phyloP scores from a whole-genome alignment of 1,140 invertebrate genomes.

The Maniola jurtina region DNA sequence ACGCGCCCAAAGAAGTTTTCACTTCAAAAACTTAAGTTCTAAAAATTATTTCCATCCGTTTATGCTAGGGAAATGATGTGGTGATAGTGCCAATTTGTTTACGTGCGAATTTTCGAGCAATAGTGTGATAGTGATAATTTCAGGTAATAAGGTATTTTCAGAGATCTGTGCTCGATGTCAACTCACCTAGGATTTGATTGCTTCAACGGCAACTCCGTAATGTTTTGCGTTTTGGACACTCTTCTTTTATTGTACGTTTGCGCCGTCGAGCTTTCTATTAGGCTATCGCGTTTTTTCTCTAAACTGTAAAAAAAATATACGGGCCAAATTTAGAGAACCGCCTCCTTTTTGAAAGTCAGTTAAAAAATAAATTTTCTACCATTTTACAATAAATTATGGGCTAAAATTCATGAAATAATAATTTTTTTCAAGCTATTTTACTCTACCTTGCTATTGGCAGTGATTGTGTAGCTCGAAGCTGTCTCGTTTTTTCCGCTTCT shows the following conservation, averaged over 20 bases:
- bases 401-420: background rate
- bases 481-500: slow-evolving; percentile 62
- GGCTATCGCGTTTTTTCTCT: slow-evolving; percentile 73
- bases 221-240: slow-evolving; percentile 77
- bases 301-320: no score
- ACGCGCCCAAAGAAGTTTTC: no score
- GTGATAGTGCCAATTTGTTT: no score
- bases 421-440: background rate
- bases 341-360: no score
- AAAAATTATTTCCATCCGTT: no score
- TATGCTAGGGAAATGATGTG: no score
- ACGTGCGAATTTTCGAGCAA: no score
- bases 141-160: no score
- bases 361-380: slow-evolving; percentile 16
- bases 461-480: slow-evolving; percentile 68
- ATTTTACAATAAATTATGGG: background rate
- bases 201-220: slow-evolving; percentile 64
- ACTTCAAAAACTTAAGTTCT: no score
- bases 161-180: no score
- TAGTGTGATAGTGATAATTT: no score
- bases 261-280: slow-evolving; percentile 60
- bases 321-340: no score
- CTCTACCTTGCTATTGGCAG: slow-evolving; percentile 67
- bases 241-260: slow-evolving; percentile 79
- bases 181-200: slow-evolving; percentile 49